Evolutionary conservation across 2,888 invertebrate species (phyloP).

Genomic region (Nemurella pictetii): DNA sequence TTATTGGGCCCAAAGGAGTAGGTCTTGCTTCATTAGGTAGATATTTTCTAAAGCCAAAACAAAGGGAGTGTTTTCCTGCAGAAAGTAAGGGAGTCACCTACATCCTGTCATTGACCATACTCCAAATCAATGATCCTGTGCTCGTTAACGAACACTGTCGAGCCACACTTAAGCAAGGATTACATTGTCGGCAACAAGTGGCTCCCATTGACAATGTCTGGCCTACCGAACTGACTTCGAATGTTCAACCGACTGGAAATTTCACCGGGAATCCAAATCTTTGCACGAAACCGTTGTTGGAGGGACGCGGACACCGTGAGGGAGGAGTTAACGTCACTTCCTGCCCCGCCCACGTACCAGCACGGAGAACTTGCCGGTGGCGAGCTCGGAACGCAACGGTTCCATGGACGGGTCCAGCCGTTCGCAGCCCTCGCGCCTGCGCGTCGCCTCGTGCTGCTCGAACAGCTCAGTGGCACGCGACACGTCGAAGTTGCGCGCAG

Average conservation of each 20-base stretch:
- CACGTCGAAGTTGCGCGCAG: slow-evolving; percentile 94
- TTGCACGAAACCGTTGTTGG: background rate
- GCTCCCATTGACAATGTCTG: no score
- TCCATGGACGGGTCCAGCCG: slow-evolving; percentile 82
- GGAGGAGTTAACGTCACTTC: background rate
- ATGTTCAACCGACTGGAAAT: no score
- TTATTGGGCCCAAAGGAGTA: no score
- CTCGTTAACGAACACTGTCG: background rate
- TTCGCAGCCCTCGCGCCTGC: slow-evolving; percentile 82
- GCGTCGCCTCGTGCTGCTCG: slow-evolving; percentile 88
- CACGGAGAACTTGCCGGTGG: slow-evolving; percentile 94
- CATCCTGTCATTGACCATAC: no score
- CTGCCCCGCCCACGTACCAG: slow-evolving; percentile 63
- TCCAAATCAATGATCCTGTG: no score
- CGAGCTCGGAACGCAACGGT: slow-evolving; percentile 82
- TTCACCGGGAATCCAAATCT: background rate
- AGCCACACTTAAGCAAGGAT: no score
- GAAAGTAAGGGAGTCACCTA: background rate
- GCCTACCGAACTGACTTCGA: no score
- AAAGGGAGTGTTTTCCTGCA: background rate
- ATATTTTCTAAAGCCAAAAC: background rate
- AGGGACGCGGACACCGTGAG: background rate
- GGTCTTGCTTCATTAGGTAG: background rate
- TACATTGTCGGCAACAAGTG: background rate
- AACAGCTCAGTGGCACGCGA: slow-evolving; percentile 87